phyloP scores from a whole-genome alignment of 2,797 vertebrate species.

The Myotis myotis region DNA sequence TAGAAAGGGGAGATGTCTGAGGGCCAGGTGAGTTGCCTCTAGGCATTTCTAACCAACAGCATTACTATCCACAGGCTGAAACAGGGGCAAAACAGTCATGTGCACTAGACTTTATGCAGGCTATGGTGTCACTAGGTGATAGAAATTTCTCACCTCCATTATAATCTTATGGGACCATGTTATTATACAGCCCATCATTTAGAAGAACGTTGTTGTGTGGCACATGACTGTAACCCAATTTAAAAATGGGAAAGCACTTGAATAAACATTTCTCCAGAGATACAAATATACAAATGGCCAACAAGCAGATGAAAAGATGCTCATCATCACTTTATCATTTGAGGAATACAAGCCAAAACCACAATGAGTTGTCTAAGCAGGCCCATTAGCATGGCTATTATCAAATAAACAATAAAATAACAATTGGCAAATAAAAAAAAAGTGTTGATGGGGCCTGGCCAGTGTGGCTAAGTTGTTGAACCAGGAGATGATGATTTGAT shows the following conservation, averaged over 20 bases:
- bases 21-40: neutral
- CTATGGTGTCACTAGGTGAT: neutral
- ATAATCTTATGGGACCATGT: neutral
- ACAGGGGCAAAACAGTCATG: neutral
- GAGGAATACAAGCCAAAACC: neutral
- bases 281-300: neutral
- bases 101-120: neutral
- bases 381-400: neutral
- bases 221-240: neutral
- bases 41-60: neutral
- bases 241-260: neutral
- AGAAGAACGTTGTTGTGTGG: neutral
- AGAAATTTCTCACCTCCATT: neutral
- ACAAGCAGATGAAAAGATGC: neutral
- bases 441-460: neutral
- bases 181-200: neutral
- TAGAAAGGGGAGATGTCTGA: neutral
- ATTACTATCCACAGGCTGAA: neutral
- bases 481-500: too few relatives aligned
- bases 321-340: neutral
- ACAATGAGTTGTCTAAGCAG: neutral
- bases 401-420: neutral
- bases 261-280: neutral
- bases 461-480: too few relatives aligned
- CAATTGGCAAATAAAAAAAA: neutral